phyloP scores from a whole-genome alignment of 2,888 invertebrate genomes.

The Tenthredo livida region DNA sequence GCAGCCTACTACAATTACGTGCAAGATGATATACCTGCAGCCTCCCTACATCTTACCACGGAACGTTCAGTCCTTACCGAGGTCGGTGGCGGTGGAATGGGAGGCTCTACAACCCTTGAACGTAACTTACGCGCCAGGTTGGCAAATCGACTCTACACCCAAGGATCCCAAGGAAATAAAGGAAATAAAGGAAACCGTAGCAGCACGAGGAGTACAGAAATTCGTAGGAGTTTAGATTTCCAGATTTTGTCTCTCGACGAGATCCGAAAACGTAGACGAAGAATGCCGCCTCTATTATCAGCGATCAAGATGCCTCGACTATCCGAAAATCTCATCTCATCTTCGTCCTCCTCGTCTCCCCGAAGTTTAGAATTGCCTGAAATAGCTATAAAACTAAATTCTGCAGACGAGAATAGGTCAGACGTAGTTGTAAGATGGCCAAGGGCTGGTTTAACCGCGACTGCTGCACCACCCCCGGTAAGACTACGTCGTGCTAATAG shows the following conservation, averaged over 20 bases:
- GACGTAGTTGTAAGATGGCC: not conserved
- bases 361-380: not conserved
- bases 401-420: not conserved
- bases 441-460: not conserved
- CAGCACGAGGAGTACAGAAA: slow-evolving; percentile 39
- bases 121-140: slow-evolving; percentile 31
- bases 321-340: not conserved
- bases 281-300: slow-evolving; percentile 43
- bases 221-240: slow-evolving; percentile 73
- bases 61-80: slow-evolving; percentile 67
- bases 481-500: slow-evolving; percentile 53
- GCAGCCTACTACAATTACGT: slow-evolving; percentile 87
- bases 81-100: slow-evolving; percentile 33
- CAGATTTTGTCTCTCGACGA: slow-evolving; percentile 80
- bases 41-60: slow-evolving; percentile 61
- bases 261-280: slow-evolving; percentile 71
- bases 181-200: slow-evolving; percentile 12
- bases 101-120: slow-evolving; percentile 39
- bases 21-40: slow-evolving; percentile 67
- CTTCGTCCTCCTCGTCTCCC: not conserved
- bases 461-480: slow-evolving; percentile 54
- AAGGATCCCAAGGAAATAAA: slow-evolving; percentile 28
- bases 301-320: slow-evolving; percentile 10
- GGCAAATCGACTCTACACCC: slow-evolving; percentile 39
- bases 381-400: slow-evolving; percentile 16